Percentiles rank a stretch among this genome's conserved stretches.
phyloP scores from a whole-genome alignment of 1,140 invertebrate species.

The Drosophila guanche region DNA sequence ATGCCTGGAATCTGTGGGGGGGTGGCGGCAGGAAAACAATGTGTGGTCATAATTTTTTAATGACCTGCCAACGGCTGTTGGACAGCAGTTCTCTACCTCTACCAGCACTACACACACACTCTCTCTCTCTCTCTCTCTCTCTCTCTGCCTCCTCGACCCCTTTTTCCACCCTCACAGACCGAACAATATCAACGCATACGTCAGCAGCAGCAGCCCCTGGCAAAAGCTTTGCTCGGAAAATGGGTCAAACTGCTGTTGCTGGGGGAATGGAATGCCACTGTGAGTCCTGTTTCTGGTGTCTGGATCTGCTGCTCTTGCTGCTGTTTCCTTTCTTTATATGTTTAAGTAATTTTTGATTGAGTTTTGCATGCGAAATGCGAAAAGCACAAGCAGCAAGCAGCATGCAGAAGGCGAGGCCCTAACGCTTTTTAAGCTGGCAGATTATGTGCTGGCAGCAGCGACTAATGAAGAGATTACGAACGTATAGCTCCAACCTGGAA shows the following conservation, averaged over 20 bases:
- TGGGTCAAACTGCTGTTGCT: slow-evolving; percentile 61
- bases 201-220: slow-evolving; percentile 70
- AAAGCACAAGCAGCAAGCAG: slow-evolving; percentile 10
- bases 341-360: slow-evolving; percentile 67
- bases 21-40: slow-evolving; percentile 36
- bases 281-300: slow-evolving; percentile 25
- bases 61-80: slow-evolving; percentile 55
- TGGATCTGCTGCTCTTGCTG: slow-evolving; percentile 24
- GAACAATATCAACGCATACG: slow-evolving; percentile 55
- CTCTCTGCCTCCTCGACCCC: neutral
- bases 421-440: slow-evolving; percentile 17
- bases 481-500: slow-evolving; percentile 36
- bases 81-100: slow-evolving; percentile 2
- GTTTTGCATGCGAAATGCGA: slow-evolving; percentile 76
- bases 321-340: slow-evolving; percentile 34
- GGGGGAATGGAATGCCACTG: slow-evolving; percentile 19
- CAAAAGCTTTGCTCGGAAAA: slow-evolving; percentile 76
- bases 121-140: neutral
- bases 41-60: slow-evolving; percentile 78
- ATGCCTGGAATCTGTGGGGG: slow-evolving; percentile 25
- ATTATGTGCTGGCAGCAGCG: slow-evolving; percentile 7
- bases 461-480: slow-evolving; percentile 79
- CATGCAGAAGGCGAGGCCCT: neutral
- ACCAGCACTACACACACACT: neutral
- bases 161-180: neutral